Percentiles rank a stretch among this genome's conserved stretches.
phyloP scores from a whole-genome alignment of 2,888 invertebrate species.

The Altica lythri region DNA sequence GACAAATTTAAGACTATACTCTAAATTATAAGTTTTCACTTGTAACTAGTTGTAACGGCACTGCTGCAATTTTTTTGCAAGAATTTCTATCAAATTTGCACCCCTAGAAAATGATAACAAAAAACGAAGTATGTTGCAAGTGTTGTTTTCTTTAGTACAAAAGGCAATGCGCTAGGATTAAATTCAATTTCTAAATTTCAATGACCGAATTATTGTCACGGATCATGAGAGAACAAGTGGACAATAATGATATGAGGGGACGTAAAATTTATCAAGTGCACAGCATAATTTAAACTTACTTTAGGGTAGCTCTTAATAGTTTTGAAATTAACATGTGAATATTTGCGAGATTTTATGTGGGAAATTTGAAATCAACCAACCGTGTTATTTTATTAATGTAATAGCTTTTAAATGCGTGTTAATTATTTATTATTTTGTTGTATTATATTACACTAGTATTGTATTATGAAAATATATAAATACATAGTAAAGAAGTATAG shows the following conservation, averaged over 20 bases:
- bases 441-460: too few relatives aligned
- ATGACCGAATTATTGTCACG: slow-evolving; percentile 39
- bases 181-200: slow-evolving; percentile 40
- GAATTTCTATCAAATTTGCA: neutral
- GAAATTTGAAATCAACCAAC: neutral
- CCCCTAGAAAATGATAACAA: slow-evolving; percentile 14
- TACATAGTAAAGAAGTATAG: too few relatives aligned
- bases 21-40: neutral
- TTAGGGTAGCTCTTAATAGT: slow-evolving; percentile 8
- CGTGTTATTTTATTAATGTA: neutral
- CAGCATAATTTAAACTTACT: slow-evolving; percentile 4
- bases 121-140: slow-evolving; percentile 23
- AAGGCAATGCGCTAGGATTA: slow-evolving; percentile 10
- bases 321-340: slow-evolving; percentile 4
- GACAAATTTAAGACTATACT: too few relatives aligned
- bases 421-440: too few relatives aligned
- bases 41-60: neutral
- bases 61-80: neutral
- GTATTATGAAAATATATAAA: too few relatives aligned
- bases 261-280: slow-evolving; percentile 10
- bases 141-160: slow-evolving; percentile 6
- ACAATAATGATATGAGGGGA: slow-evolving; percentile 48
- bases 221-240: slow-evolving; percentile 49
- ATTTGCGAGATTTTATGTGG: neutral
- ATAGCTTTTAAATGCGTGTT: too few relatives aligned